phyloP scores from a whole-genome alignment of 2,888 invertebrate genomes.

The Yponomeuta sedellus region DNA sequence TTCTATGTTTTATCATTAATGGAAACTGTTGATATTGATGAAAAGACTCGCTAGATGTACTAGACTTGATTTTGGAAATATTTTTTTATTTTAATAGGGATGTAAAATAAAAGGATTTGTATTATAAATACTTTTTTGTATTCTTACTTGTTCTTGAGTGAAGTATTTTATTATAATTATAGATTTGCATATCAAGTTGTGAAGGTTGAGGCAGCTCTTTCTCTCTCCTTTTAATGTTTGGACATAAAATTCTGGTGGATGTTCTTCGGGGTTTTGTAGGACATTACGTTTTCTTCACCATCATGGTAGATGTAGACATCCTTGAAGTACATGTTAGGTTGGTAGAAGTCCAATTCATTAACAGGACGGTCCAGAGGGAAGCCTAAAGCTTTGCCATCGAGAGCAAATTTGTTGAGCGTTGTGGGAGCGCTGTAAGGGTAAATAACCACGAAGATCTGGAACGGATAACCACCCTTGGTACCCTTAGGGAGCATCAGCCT shows the following conservation, averaged over 20 bases:
- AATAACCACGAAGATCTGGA: constrained; percentile 79
- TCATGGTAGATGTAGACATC: constrained; percentile 75
- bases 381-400: constrained; percentile 72
- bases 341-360: constrained; percentile 54
- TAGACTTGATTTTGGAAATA: too few species aligned
- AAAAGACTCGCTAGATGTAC: too few species aligned
- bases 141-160: not conserved
- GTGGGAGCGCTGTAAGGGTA: constrained; percentile 68
- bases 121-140: not conserved
- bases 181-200: not conserved
- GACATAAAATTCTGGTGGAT: not conserved
- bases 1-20: too few species aligned
- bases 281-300: constrained; percentile 47
- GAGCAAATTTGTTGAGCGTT: constrained; percentile 43
- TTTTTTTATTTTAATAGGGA: too few species aligned
- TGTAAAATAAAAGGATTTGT: not conserved
- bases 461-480: constrained; percentile 79
- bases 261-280: constrained; percentile 29
- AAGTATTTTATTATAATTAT: not conserved
- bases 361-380: constrained; percentile 78
- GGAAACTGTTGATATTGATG: too few species aligned
- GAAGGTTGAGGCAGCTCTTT: not conserved
- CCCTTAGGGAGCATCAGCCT: constrained; percentile 85
- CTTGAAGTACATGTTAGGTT: constrained; percentile 78
- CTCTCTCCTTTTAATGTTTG: constrained; percentile 13